Percentiles rank a stretch among this genome's conserved stretches.
Evolutionary conservation across 2,797 vertebrate genomes (phyloP).

Genomic region (Sarcoramphus papa): DNA sequence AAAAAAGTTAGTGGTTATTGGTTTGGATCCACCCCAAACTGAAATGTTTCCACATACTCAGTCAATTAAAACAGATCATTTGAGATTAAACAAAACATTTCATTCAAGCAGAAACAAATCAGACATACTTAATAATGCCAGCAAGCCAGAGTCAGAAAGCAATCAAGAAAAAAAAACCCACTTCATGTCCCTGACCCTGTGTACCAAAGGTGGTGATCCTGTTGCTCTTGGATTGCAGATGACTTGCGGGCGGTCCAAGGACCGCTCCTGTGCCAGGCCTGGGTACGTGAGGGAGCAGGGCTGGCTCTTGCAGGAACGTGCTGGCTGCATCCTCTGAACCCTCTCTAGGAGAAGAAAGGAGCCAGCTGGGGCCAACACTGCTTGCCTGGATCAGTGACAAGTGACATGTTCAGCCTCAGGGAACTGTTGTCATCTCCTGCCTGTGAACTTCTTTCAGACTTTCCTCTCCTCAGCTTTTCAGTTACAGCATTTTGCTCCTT

Average conservation of each 20-base stretch:
- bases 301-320: not conserved
- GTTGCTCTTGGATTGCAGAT: not conserved
- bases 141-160: not conserved
- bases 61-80: constrained; percentile 34
- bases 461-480: not conserved
- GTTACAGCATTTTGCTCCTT: not conserved
- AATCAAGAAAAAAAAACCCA: not conserved
- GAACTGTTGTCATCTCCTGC: not conserved
- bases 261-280: rapidly evolving
- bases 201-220: not conserved
- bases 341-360: not conserved
- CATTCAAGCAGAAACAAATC: constrained; percentile 23
- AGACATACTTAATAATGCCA: not conserved
- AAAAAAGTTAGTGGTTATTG: not conserved
- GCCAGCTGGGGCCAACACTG: not conserved
- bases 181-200: not conserved
- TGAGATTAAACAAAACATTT: constrained; percentile 42
- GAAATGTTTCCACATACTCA: constrained; percentile 26
- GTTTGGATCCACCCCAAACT: constrained; percentile 20
- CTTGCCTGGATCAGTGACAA: not conserved
- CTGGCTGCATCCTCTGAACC: not conserved
- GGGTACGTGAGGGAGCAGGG: not conserved
- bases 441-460: not conserved
- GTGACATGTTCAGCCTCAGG: not conserved
- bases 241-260: not conserved